Evolutionary conservation across 1,140 invertebrate species (phyloP), one percentile per base, ranked within the genome.

Genomic region (Drosophila lini): DNA sequence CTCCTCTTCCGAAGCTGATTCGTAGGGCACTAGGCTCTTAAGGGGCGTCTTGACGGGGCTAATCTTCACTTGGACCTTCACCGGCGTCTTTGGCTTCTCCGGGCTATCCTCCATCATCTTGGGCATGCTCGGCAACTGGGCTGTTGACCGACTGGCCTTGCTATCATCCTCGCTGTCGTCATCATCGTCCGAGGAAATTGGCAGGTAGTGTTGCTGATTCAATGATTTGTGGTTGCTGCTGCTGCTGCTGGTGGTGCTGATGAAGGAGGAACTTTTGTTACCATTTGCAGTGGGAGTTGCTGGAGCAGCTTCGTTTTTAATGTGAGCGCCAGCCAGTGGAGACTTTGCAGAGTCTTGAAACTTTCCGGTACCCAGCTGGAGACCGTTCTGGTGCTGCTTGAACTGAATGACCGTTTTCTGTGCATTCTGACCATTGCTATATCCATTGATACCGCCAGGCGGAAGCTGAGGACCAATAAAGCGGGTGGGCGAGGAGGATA

Each of bases 21-120:
- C 91, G 59, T 92, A 92, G 16, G 91, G 91, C 22, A 92, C 91
- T 34, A 92, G 76, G 52, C 91, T 92, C 61, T 92, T 92, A 1
- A 90, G 78, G 38, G 80, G 68, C 19, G 65, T 67, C 63, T 81
- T 81, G 44, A 69, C 53, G 3, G 80, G 80, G 32, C 62, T 52
- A 15, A 45, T 73, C 74, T 65, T 79, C 6, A 48, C 31, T 63
- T 74, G 68, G 11, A 31, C n/a, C 68, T 84, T 83, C 15, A 79
- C 52, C 19, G 59, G 82, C 59, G 78, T 57, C 60, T 77, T 79
- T 71, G 41, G 65, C 74, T 74, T 84, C 67, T 76, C 71, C 34
- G 34, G 44, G 32, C 38, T 57, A 13, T 81, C 70, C 16, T 89
- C 79, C 38, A 69, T 75, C 82, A 89, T 80, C 28, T 68, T 89